These are phyloP conservation scores for Danio choprae DNA, from an alignment of 2,797 vertebrate species.

Conservation along the genomic window DNA sequence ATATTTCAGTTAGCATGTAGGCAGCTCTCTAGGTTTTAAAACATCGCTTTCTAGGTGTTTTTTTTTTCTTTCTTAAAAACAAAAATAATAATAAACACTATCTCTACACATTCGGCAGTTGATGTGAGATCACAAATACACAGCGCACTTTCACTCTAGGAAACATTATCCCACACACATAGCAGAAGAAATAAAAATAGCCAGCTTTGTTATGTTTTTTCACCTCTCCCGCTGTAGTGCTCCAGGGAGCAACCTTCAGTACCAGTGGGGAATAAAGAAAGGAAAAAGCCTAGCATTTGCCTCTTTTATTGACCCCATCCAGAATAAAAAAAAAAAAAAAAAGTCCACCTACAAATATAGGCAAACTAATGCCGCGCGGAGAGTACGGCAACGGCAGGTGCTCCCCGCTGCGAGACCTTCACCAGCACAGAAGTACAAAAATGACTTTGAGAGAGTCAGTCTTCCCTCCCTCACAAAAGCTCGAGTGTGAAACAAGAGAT, in stretches of 20 bases:
- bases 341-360: slow-evolving; percentile 42
- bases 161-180: slow-evolving; percentile 46
- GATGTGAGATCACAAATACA: slow-evolving; percentile 32
- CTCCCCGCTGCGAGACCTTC: slow-evolving; percentile 48
- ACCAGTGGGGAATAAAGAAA: slow-evolving; percentile 60
- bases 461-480: slow-evolving; percentile 62
- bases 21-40: slow-evolving; percentile 1
- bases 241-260: slow-evolving; percentile 68
- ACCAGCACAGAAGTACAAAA: slow-evolving; percentile 44
- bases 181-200: slow-evolving; percentile 52
- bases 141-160: slow-evolving; percentile 25
- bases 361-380: slow-evolving; percentile 44
- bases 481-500: slow-evolving; percentile 44
- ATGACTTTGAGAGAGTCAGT: slow-evolving; percentile 49
- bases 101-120: background rate
- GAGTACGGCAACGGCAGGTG: slow-evolving; percentile 37
- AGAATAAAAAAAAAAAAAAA: slow-evolving; percentile 39
- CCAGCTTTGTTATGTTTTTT: slow-evolving; percentile 34
- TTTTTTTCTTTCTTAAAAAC: background rate
- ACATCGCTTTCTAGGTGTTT: background rate
- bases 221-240: slow-evolving; percentile 49
- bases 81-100: background rate
- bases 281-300: slow-evolving; percentile 54
- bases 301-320: slow-evolving; percentile 59
- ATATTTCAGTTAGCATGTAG: slow-evolving; percentile 31